Percentiles rank a stretch among this genome's conserved stretches.
Evolutionary conservation across 2,797 vertebrate genomes (phyloP).

Genomic region (Mormyrops attenuatus): DNA sequence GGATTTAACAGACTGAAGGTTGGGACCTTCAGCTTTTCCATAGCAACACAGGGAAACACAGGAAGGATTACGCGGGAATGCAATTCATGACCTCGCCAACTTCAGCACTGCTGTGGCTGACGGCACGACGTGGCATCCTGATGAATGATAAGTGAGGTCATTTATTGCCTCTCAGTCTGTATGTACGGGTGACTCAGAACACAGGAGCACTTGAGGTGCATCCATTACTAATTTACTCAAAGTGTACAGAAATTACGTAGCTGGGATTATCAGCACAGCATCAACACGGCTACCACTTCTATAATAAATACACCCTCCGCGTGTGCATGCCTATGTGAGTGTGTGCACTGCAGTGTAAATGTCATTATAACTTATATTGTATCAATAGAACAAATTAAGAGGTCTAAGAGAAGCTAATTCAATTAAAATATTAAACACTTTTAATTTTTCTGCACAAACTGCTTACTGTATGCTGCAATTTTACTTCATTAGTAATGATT

Average conservation of each 20-base stretch:
- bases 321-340: neutral
- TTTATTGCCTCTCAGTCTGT: constrained; percentile 4
- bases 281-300: neutral
- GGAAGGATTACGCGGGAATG: constrained; percentile 10
- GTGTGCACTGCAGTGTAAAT: neutral
- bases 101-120: neutral
- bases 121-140: neutral
- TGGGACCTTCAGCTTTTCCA: constrained; percentile 12
- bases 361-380: neutral
- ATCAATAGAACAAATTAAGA: constrained; percentile 12
- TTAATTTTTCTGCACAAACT: neutral
- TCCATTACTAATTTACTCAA: neutral
- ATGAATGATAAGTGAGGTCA: constrained; percentile 17
- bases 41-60: neutral
- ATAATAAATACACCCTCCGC: neutral
- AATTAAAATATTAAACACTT: constrained; percentile 14
- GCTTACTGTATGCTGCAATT: neutral
- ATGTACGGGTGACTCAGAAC: neutral
- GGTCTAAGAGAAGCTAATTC: constrained; percentile 1
- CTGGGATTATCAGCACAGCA: neutral
- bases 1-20: constrained; percentile 11
- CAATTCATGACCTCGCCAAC: constrained; percentile 11
- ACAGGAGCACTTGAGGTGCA: neutral
- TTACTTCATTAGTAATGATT: constrained; percentile 13
- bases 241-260: neutral